Base-by-base conservation (phyloP, 37 sponge, comb jelly and placozoan species). In the Haliclona indistincta region DNA sequence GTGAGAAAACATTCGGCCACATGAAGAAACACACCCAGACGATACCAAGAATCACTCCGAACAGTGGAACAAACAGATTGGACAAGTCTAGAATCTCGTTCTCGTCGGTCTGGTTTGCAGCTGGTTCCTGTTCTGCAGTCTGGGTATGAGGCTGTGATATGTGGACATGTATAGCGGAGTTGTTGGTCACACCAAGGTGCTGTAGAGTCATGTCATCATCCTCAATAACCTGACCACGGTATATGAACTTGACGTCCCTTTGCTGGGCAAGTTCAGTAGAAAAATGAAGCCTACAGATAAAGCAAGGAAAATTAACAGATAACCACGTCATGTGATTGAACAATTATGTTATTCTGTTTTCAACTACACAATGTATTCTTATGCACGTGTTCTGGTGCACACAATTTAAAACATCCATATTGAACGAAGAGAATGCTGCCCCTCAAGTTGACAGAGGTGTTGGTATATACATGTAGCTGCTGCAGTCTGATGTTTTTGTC, bases 41-140 rank as follows among this genome's bases (percentile, higher is more conserved):
- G 19, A 88, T 60, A 30, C 64, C 77, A n/a, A 88, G 60, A 8
- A 88, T 81, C n/a, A 88, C 1, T 29, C 88, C 83, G 44, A 88
- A 70, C 34, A 88, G 54, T 20, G 88, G 88, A 2, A 88, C 4
- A 37, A 88, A 88, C 37, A 81, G 54, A 10, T 36, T 39, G 25
- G 88, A 88, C 2, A 88, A 23, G 43, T 88, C 88, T 2, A 81
- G 53, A n/a, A 63, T 19, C 17, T 76, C 70, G 0, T 56, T 39
- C 7, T 33, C 47, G 8, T 76, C 51, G 10, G 52, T 54, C 23
- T 72, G 67, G 35, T 20, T 19, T 43, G 33, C 40, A 42, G 1
- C 20, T 28, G 2, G 28, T 2, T 38, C 79, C 55, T 41, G 35
- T 15, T 33, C 54, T 25, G 22, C 44, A 23, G 2, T 49, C 1